phyloP scores from a whole-genome alignment of 2,888 invertebrate species.

The Meliscaeva auricollis region DNA sequence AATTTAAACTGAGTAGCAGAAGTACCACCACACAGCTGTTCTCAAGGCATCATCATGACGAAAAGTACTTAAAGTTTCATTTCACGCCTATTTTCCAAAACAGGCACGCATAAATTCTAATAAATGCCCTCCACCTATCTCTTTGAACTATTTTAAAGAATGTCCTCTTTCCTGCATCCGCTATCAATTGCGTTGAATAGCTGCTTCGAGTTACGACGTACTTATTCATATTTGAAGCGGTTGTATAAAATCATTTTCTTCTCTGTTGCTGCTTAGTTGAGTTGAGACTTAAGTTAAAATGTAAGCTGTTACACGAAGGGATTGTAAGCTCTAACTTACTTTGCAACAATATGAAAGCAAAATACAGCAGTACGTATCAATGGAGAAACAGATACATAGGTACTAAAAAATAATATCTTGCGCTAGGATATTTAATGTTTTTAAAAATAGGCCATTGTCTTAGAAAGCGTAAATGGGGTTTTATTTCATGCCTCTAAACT shows the following conservation, averaged over 20 bases:
- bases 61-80: constrained; percentile 65
- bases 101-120: constrained; percentile 56
- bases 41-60: constrained; percentile 48
- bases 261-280: constrained; percentile 5
- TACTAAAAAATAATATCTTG: not conserved
- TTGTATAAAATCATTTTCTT: constrained; percentile 36
- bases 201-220: constrained; percentile 21
- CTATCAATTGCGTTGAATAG: constrained; percentile 44
- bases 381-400: not conserved
- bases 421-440: constrained; percentile 2
- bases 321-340: not conserved
- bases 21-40: constrained; percentile 54
- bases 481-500: not conserved
- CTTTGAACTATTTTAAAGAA: constrained; percentile 27
- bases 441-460: too few relatives aligned
- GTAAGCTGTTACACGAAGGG: constrained; percentile 16
- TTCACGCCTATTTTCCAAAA: constrained; percentile 65
- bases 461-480: not conserved
- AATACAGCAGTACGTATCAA: not conserved
- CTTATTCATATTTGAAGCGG: constrained; percentile 43
- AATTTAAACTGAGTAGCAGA: constrained; percentile 35
- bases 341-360: not conserved
- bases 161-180: constrained; percentile 56
- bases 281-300: constrained; percentile 5
- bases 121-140: constrained; percentile 49